phyloP scores from a whole-genome alignment of 92 coral and sea anemone genomes.

The Actinostola sp. region DNA sequence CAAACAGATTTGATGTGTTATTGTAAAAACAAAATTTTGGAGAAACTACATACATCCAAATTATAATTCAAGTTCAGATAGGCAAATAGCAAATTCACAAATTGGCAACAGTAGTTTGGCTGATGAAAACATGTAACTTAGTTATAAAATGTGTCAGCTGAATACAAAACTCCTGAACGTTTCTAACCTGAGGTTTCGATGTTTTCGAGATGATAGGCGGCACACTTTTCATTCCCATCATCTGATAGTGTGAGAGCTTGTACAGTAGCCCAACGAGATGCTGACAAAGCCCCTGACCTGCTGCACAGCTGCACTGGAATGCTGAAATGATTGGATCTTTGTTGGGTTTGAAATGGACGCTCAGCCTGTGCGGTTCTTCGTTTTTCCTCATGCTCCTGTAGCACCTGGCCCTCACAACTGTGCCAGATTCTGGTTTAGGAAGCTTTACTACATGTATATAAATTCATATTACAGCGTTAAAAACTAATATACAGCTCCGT shows the following conservation, averaged over 20 bases:
- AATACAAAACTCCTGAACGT: slow-evolving; percentile 8
- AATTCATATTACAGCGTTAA: no score
- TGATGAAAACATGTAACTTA: no score
- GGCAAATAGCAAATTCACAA: no score
- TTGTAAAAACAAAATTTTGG: no score
- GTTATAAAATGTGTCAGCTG: no score
- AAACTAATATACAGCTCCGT: no score
- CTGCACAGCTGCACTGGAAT: slow-evolving; percentile 52
- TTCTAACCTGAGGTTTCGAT: slow-evolving; percentile 44
- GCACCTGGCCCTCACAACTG: slow-evolving; percentile 38
- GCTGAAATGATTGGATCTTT: slow-evolving; percentile 19
- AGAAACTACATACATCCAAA: no score
- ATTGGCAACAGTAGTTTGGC: no score
- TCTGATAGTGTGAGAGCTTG: slow-evolving; percentile 47
- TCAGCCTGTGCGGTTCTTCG: slow-evolving; percentile 52
- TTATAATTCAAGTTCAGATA: no score
- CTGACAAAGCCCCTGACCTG: slow-evolving; percentile 57
- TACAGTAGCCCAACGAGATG: slow-evolving; percentile 45
- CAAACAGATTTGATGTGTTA: no score
- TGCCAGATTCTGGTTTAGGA: background rate
- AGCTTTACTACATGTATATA: slow-evolving; percentile 22
- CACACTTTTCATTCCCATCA: slow-evolving; percentile 52
- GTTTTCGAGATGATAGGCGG: slow-evolving; percentile 48
- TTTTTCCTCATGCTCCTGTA: slow-evolving; percentile 56
- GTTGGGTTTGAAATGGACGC: slow-evolving; percentile 9